A percentile compares a stretch with the other conserved stretches of the same genome.
phyloP scores from a whole-genome alignment of 2,113 vertebrate genomes.

The Triplophysa rosa region DNA sequence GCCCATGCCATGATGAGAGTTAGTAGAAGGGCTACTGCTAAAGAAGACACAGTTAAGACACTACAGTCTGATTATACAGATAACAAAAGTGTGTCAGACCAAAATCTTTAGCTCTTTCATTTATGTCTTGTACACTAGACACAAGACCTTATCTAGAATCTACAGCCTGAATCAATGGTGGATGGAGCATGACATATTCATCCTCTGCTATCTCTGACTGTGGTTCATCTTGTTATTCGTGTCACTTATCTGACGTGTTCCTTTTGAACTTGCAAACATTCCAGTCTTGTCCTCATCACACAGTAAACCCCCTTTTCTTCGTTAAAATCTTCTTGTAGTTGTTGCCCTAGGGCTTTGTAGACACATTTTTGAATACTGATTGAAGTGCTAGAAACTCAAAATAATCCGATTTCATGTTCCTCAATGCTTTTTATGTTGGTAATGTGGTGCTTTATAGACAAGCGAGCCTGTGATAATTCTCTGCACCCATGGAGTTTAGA shows the following conservation, averaged over 20 bases:
- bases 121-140: slow-evolving; percentile 21
- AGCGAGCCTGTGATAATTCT: slow-evolving; percentile 26
- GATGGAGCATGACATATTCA: neutral
- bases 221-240: neutral
- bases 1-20: neutral
- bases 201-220: neutral
- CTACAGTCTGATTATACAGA: slow-evolving; percentile 43
- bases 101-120: slow-evolving; percentile 51
- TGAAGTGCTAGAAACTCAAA: neutral
- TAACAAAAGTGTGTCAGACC: slow-evolving; percentile 54
- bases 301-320: neutral
- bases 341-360: neutral
- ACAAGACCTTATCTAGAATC: slow-evolving; percentile 41
- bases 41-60: neutral
- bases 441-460: neutral
- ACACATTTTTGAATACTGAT: neutral
- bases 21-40: neutral
- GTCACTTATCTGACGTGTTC: slow-evolving; percentile 1
- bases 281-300: neutral
- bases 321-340: slow-evolving; percentile 12
- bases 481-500: slow-evolving; percentile 57
- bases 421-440: neutral
- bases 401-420: neutral
- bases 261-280: slow-evolving; percentile 15
- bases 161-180: neutral